Evolutionary conservation across 2,888 invertebrate species (phyloP).

Genomic region (Tuta absoluta): DNA sequence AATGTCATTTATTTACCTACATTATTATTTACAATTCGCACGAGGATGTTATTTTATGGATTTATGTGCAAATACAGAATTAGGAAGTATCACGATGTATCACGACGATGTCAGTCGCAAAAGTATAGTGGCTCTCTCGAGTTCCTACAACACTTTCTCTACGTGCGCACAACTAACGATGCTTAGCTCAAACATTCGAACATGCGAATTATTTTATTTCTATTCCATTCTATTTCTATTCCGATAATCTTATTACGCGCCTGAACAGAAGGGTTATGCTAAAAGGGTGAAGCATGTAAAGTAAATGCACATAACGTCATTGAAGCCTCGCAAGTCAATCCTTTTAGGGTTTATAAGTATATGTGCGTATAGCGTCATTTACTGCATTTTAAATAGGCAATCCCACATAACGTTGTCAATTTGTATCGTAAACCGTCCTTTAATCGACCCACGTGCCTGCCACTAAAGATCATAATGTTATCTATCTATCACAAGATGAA

Average conservation of each 20-base stretch:
- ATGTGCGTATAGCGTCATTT: not conserved
- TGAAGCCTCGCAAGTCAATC: slow-evolving; percentile 65
- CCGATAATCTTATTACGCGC: slow-evolving; percentile 28
- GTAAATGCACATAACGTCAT: slow-evolving; percentile 39
- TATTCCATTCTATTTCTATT: not conserved
- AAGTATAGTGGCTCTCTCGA: slow-evolving; percentile 35
- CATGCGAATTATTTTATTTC: not conserved
- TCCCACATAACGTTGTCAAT: not conserved
- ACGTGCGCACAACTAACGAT: slow-evolving; percentile 5
- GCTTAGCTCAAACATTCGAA: slow-evolving; percentile 5
- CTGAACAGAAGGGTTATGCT: slow-evolving; percentile 25
- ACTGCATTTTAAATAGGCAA: slow-evolving; percentile 27
- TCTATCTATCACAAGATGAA: slow-evolving; percentile 14
- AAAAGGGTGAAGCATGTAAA: slow-evolving; percentile 26
- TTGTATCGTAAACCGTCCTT: slow-evolving; percentile 10
- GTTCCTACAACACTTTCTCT: slow-evolving; percentile 46
- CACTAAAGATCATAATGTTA: slow-evolving; percentile 9
- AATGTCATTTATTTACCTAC: not conserved
- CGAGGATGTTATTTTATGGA: not conserved
- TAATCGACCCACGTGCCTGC: not conserved
- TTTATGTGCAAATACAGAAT: not conserved
- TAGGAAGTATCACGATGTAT: not conserved
- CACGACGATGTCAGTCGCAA: not conserved
- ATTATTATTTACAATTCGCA: not conserved
- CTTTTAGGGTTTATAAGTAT: slow-evolving; percentile 46